phyloP scores from a whole-genome alignment of 2,113 vertebrate species.

The Telmatochromis brachygnathus region DNA sequence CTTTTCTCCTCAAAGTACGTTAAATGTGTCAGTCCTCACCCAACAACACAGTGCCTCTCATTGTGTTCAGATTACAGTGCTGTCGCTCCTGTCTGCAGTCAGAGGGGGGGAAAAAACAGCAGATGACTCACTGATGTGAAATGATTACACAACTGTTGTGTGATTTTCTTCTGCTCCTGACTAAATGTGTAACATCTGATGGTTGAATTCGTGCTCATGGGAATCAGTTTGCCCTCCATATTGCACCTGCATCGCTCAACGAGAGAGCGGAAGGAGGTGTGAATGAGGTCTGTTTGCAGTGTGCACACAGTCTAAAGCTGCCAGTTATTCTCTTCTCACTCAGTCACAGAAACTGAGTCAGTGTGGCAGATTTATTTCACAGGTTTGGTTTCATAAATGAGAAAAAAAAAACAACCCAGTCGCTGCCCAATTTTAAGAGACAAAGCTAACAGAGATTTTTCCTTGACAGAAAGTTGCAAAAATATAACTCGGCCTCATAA shows the following conservation, averaged over 20 bases:
- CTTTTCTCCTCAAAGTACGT: neutral
- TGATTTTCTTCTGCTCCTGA: neutral
- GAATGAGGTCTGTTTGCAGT: neutral
- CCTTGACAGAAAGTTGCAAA: neutral
- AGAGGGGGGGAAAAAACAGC: neutral
- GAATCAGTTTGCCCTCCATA: neutral
- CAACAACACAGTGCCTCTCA: neutral
- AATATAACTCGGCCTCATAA: neutral
- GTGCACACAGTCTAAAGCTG: neutral
- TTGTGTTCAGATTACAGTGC: neutral
- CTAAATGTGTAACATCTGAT: neutral
- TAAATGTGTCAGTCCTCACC: neutral
- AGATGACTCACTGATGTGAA: slow-evolving; percentile 3
- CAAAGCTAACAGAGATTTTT: neutral
- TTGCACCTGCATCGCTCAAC: neutral
- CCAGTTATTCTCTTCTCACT: neutral
- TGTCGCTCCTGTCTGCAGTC: neutral
- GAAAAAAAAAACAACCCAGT: accelerated
- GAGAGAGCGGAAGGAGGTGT: neutral
- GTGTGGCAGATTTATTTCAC: neutral
- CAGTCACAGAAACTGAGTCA: neutral
- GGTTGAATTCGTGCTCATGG: neutral
- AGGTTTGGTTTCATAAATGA: neutral
- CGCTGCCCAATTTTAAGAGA: neutral
- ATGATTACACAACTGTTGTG: neutral